These are phyloP conservation scores for Amphipoea oculea DNA, from an alignment of 2,888 invertebrate genomes.

Conservation along the genomic window DNA sequence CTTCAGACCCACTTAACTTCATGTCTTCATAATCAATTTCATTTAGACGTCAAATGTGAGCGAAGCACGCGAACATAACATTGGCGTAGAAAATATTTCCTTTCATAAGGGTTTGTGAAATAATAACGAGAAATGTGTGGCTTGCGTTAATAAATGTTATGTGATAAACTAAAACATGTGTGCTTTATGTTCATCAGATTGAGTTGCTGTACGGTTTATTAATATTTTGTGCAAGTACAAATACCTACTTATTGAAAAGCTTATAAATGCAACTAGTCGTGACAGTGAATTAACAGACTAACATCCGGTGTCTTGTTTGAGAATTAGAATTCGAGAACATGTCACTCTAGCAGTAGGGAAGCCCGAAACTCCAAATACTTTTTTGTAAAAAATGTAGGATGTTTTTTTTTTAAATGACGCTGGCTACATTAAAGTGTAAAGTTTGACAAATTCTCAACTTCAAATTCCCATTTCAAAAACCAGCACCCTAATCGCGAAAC, in stretches of 20 bases:
- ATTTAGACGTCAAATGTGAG: conserved; percentile 45
- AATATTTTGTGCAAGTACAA: background rate
- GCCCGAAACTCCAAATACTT: background rate
- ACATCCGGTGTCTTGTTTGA: background rate
- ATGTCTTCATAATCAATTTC: conserved; percentile 51
- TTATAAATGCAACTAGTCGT: background rate
- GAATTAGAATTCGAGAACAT: background rate
- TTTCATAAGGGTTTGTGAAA: conserved; percentile 15
- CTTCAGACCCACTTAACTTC: conserved; percentile 33
- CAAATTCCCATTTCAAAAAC: background rate
- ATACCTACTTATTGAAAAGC: background rate
- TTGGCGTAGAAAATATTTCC: conserved; percentile 36
- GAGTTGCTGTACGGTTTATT: background rate
- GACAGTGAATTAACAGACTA: background rate
- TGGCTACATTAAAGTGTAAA: background rate
- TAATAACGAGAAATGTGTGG: conserved; percentile 38
- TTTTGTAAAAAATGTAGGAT: background rate
- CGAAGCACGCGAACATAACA: conserved; percentile 39
- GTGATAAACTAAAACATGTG: conserved; percentile 23
- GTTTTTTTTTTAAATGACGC: background rate
- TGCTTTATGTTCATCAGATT: conserved; percentile 19
- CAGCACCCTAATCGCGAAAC: background rate
- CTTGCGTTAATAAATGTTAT: conserved; percentile 22
- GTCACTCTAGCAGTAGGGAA: background rate
- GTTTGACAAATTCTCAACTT: background rate